phyloP scores from a whole-genome alignment of 2,888 invertebrate genomes.

The Brenthis hecate region DNA sequence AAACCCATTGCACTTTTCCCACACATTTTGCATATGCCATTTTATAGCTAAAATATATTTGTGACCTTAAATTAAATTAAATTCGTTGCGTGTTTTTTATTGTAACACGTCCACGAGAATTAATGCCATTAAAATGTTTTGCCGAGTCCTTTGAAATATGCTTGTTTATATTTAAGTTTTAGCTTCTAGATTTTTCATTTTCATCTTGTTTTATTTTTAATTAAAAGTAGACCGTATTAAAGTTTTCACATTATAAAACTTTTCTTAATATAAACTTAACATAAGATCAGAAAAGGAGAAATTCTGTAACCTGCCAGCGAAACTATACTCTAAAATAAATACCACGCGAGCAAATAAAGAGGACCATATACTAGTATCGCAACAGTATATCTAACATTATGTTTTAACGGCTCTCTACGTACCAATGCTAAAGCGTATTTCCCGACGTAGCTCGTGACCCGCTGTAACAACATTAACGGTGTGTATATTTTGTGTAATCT shows the following conservation, averaged over 20 bases:
- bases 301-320: neutral
- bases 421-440: constrained; percentile 25
- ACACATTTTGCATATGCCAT: constrained; percentile 56
- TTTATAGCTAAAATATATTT: constrained; percentile 56
- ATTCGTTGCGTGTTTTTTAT: constrained; percentile 45
- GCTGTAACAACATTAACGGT: constrained; percentile 38
- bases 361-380: neutral
- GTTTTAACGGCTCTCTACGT: constrained; percentile 5
- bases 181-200: constrained; percentile 29
- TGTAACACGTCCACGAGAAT: constrained; percentile 46
- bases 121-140: constrained; percentile 48
- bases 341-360: neutral
- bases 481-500: constrained; percentile 43
- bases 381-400: constrained; percentile 9
- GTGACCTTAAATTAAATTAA: constrained; percentile 52
- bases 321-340: neutral
- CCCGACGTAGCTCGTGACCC: constrained; percentile 30
- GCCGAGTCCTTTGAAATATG: constrained; percentile 39
- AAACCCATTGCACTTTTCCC: constrained; percentile 58
- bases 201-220: constrained; percentile 26
- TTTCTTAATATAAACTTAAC: constrained; percentile 16
- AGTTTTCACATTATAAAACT: constrained; percentile 21
- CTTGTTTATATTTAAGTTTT: constrained; percentile 36
- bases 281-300: constrained; percentile 13
- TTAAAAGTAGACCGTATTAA: constrained; percentile 21